A percentile compares a stretch with the other conserved stretches of the same genome.
Evolutionary conservation across 2,113 vertebrate genomes (phyloP).

Genomic region (Dinomys branickii): DNA sequence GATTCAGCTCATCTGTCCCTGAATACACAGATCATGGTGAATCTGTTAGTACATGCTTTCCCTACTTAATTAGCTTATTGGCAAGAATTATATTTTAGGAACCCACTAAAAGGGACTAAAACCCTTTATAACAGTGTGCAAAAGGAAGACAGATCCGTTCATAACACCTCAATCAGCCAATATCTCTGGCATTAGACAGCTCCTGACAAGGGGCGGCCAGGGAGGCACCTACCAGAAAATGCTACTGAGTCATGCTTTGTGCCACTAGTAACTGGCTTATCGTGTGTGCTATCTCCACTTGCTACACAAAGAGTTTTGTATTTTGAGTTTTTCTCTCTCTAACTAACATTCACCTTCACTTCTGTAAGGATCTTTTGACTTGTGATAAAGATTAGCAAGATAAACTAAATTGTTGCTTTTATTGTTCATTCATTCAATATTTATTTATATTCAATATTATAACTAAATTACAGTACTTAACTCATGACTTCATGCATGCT

Average conservation of each 20-base stretch:
- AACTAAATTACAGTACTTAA: not conserved
- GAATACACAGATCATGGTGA: not conserved
- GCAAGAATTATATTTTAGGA: not conserved
- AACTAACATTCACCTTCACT: not conserved
- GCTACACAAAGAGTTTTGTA: not conserved
- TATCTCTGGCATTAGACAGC: not conserved
- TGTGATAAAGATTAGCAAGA: not conserved
- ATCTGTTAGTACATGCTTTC: not conserved
- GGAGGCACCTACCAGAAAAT: rapidly evolving
- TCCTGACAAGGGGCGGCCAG: not conserved
- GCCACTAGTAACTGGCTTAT: not conserved
- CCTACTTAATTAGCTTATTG: not conserved
- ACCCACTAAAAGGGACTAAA: not conserved
- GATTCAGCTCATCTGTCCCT: not conserved
- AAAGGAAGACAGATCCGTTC: not conserved
- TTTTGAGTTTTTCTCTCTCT: not conserved
- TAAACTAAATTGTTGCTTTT: not conserved
- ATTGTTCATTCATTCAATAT: not conserved
- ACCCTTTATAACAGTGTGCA: not conserved
- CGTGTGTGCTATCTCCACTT: not conserved
- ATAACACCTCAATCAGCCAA: rapidly evolving
- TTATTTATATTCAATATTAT: not conserved
- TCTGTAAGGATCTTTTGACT: not conserved
- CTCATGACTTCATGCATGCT: not conserved
- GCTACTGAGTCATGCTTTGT: rapidly evolving